These are phyloP conservation scores for Brachypodius melanocephalos DNA, from an alignment of 2,113 vertebrate genomes.

Conservation along the genomic window DNA sequence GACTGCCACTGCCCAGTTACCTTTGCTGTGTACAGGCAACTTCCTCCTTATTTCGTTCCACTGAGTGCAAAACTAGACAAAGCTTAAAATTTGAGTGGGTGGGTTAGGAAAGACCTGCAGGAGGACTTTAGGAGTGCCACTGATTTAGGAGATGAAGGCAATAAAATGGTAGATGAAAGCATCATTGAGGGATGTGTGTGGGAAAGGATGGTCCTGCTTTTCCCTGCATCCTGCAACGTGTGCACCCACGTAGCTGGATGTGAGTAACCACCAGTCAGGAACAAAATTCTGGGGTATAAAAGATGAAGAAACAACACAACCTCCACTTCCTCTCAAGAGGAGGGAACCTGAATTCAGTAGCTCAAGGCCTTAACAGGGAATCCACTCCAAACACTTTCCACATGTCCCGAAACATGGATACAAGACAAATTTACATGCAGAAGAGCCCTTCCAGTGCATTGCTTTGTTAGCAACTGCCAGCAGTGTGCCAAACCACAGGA, in stretches of 20 bases:
- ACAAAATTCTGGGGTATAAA: rapidly evolving
- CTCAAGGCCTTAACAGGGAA: background rate
- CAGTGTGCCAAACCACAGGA: background rate
- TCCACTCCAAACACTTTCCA: background rate
- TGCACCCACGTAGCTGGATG: background rate
- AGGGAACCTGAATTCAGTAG: background rate
- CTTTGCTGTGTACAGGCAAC: background rate
- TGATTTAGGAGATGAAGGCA: background rate
- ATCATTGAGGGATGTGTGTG: background rate
- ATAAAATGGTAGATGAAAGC: background rate
- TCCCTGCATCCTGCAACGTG: background rate
- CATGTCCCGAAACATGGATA: background rate
- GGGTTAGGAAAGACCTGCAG: background rate
- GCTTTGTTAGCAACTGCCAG: background rate
- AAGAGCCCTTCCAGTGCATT: background rate
- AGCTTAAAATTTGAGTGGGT: background rate
- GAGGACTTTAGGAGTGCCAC: background rate
- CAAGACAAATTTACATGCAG: background rate
- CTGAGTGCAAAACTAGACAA: background rate
- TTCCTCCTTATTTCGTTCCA: background rate
- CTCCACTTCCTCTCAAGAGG: background rate
- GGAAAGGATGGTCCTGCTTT: background rate
- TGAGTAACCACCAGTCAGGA: background rate
- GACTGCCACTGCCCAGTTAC: background rate
- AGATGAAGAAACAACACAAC: background rate